A percentile compares a stretch with the other conserved stretches of the same genome.
Conservation (phyloP, 2,797 vertebrate genomes). For the Petrocephalus sullivani region DNA sequence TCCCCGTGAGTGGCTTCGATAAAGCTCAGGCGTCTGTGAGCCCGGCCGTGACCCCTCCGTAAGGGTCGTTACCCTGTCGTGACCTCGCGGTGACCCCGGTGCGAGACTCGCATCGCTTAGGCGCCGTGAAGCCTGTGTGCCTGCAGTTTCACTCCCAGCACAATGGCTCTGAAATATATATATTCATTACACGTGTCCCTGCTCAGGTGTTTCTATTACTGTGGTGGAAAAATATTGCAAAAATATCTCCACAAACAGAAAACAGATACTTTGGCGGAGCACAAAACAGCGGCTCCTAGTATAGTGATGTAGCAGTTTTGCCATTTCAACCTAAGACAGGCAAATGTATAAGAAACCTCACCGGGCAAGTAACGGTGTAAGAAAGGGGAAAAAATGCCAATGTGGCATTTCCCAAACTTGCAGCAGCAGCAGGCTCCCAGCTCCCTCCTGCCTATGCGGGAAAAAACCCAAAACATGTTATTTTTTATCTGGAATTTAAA, state of each 20-base stretch:
- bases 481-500: conserved; percentile 11
- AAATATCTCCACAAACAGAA: not conserved
- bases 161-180: not conserved
- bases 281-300: not conserved
- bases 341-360: not conserved
- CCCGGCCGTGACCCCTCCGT: not conserved
- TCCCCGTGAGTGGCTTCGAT: not conserved
- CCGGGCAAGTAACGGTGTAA: conserved; percentile 11
- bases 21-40: not conserved
- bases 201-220: not conserved
- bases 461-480: conserved; percentile 2
- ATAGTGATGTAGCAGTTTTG: not conserved
- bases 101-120: not conserved
- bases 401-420: not conserved
- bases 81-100: not conserved
- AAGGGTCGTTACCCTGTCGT: not conserved
- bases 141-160: not conserved
- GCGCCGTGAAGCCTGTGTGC: not conserved
- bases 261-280: conserved; percentile 6
- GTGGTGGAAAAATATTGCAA: not conserved
- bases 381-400: conserved; percentile 1
- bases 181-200: not conserved
- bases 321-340: not conserved
- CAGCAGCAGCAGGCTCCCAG: conserved; percentile 4
- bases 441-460: not conserved